Conservation (phyloP, 2,113 vertebrate genomes). For the Hippocampus guttulatus region DNA sequence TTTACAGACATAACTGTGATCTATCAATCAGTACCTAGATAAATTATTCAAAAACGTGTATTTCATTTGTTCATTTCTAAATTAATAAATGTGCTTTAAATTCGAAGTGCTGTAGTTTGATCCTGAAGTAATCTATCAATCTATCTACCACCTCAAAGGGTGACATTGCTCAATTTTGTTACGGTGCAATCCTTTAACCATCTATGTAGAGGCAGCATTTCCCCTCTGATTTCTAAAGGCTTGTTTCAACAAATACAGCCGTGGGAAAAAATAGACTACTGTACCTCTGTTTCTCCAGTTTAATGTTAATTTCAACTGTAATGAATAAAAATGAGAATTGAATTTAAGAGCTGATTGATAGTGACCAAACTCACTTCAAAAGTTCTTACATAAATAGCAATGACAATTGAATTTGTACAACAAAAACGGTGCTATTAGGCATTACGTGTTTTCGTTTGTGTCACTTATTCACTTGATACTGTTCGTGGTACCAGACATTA, state of each 20-base stretch:
- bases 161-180: neutral
- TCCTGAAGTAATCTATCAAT: neutral
- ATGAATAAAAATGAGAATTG: too few species aligned
- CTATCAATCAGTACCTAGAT: slow-evolving; percentile 46
- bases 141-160: neutral
- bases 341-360: too few species aligned
- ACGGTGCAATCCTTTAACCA: neutral
- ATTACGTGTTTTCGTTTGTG: too few species aligned
- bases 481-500: too few species aligned
- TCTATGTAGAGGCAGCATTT: neutral
- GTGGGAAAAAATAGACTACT: too few species aligned
- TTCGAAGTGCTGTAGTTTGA: neutral
- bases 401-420: too few species aligned
- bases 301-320: too few species aligned
- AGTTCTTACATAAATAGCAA: too few species aligned
- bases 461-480: too few species aligned
- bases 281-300: too few species aligned
- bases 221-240: neutral
- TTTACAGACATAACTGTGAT: slow-evolving; percentile 19
- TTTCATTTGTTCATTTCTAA: neutral
- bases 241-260: neutral
- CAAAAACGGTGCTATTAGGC: too few species aligned
- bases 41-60: slow-evolving; percentile 6
- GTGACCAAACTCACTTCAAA: too few species aligned
- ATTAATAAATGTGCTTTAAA: neutral